Percentiles rank a stretch among this genome's conserved stretches.
These are phyloP conservation scores for Araneus ventricosus DNA, from an alignment of 1,140 invertebrate genomes.

Conservation along the genomic window DNA sequence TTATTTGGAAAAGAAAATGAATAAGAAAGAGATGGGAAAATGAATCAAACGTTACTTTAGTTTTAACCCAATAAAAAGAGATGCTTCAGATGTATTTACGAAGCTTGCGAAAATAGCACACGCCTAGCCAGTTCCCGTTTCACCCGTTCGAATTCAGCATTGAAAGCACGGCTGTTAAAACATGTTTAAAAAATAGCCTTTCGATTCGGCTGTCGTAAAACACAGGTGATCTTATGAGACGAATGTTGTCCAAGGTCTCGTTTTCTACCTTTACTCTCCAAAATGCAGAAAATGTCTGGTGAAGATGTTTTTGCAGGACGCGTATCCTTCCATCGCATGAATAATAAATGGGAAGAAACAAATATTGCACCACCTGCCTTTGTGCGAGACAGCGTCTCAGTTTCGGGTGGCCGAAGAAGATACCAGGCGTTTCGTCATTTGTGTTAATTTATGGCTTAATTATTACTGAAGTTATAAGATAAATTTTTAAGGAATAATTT, in stretches of 20 bases:
- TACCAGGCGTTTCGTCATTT: too few species aligned
- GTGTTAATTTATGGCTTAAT: too few species aligned
- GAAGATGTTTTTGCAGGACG: slow-evolving; percentile 19
- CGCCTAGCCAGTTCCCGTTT: not conserved
- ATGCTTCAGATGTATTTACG: not conserved
- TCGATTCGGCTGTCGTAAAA: slow-evolving; percentile 26
- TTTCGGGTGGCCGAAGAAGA: not conserved
- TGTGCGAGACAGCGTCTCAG: not conserved
- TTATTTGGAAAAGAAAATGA: not conserved
- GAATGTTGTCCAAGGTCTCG: slow-evolving; percentile 45
- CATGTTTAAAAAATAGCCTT: slow-evolving; percentile 54
- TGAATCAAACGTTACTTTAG: not conserved
- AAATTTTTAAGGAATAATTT: too few species aligned
- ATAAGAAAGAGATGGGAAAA: not conserved
- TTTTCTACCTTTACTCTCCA: slow-evolving; percentile 43
- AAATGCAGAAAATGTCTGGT: slow-evolving; percentile 54
- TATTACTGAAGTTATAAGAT: too few species aligned
- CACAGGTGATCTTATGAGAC: slow-evolving; percentile 34
- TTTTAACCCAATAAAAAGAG: not conserved
- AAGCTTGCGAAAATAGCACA: not conserved
- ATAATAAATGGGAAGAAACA: slow-evolving; percentile 42
- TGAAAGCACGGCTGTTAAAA: slow-evolving; percentile 27
- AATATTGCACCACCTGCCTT: slow-evolving; percentile 59
- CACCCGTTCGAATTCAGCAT: slow-evolving; percentile 10
- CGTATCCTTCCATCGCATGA: slow-evolving; percentile 34